Evolutionary conservation across 2,888 invertebrate genomes (phyloP).

Genomic region (Corythucha ciliata): DNA sequence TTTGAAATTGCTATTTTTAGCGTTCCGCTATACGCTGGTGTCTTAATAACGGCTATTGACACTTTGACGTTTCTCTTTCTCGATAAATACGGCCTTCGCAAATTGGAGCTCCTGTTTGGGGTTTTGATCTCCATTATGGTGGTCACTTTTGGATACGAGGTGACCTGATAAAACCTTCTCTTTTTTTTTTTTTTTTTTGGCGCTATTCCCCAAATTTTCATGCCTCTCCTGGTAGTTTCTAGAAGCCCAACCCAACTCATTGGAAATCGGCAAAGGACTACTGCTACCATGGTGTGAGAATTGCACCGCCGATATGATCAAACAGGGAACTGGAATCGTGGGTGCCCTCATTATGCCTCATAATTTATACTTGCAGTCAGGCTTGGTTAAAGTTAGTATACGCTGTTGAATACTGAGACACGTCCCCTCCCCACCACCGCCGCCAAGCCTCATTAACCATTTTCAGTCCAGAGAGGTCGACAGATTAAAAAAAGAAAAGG

Average conservation of each 20-base stretch:
- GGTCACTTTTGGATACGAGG: slow-evolving; percentile 74
- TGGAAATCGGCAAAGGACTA: slow-evolving; percentile 63
- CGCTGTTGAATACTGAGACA: no score
- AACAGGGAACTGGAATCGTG: slow-evolving; percentile 70
- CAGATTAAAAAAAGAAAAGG: slow-evolving; percentile 56
- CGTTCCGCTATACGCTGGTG: slow-evolving; percentile 70
- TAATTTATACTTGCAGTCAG: slow-evolving; percentile 82
- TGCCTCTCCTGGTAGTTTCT: slow-evolving; percentile 55
- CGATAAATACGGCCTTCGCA: slow-evolving; percentile 74
- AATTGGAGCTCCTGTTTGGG: slow-evolving; percentile 73
- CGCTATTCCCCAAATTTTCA: no score
- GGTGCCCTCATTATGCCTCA: slow-evolving; percentile 90
- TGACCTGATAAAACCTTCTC: no score
- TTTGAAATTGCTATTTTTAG: slow-evolving; percentile 40
- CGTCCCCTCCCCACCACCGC: no score
- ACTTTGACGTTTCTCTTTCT: slow-evolving; percentile 80
- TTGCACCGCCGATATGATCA: slow-evolving; percentile 57
- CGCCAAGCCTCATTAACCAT: no score
- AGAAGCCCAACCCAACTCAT: slow-evolving; percentile 59
- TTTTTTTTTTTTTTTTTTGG: no score
- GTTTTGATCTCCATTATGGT: slow-evolving; percentile 74
- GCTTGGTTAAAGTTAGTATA: slow-evolving; percentile 64
- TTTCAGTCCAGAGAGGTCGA: slow-evolving; percentile 67
- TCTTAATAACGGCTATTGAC: slow-evolving; percentile 74
- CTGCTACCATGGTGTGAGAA: slow-evolving; percentile 67